Percentiles rank a stretch among this genome's conserved stretches.
phyloP scores from a whole-genome alignment of 1,140 invertebrate species.

The Atopsyche davidsoni region DNA sequence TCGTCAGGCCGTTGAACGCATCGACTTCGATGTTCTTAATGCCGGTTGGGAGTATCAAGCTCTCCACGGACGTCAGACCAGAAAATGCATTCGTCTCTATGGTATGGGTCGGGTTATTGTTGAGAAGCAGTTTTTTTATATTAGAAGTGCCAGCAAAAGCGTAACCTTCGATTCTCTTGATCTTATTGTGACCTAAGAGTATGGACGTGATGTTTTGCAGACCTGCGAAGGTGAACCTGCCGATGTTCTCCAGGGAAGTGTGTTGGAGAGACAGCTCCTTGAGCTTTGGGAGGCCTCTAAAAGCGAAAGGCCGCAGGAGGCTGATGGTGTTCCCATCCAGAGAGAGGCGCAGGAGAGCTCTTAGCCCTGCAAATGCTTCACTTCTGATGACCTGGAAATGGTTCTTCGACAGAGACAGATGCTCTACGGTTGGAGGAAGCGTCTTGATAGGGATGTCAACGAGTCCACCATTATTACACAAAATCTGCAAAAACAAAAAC shows the following conservation, averaged over 20 bases:
- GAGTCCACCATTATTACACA: constrained; percentile 77
- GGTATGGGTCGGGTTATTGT: constrained; percentile 68
- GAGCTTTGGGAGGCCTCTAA: constrained; percentile 67
- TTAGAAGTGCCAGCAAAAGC: constrained; percentile 79
- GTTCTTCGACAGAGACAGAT: constrained; percentile 74
- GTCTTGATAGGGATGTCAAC: constrained; percentile 67
- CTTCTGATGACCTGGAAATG: constrained; percentile 68
- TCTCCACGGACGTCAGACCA: constrained; percentile 71
- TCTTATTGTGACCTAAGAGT: constrained; percentile 69
- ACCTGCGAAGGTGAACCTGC: constrained; percentile 73
- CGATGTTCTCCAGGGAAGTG: constrained; percentile 67
- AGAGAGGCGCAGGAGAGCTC: constrained; percentile 63
- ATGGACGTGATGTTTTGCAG: constrained; percentile 73
- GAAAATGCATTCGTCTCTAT: constrained; percentile 75
- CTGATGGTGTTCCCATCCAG: constrained; percentile 76
- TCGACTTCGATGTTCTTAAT: constrained; percentile 67
- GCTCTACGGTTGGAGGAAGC: constrained; percentile 67
- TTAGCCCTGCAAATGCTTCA: constrained; percentile 69
- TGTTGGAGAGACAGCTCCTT: constrained; percentile 75
- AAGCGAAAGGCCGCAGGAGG: constrained; percentile 72
- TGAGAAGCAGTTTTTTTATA: constrained; percentile 65
- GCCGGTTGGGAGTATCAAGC: constrained; percentile 70
- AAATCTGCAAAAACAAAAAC: constrained; percentile 56
- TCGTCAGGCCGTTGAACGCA: constrained; percentile 70
- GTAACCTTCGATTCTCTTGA: constrained; percentile 68